Evolutionary conservation across 2,113 vertebrate species (phyloP), one percentile per base, ranked within the genome.

Genomic region (Cricetomys ansorgei): DNA sequence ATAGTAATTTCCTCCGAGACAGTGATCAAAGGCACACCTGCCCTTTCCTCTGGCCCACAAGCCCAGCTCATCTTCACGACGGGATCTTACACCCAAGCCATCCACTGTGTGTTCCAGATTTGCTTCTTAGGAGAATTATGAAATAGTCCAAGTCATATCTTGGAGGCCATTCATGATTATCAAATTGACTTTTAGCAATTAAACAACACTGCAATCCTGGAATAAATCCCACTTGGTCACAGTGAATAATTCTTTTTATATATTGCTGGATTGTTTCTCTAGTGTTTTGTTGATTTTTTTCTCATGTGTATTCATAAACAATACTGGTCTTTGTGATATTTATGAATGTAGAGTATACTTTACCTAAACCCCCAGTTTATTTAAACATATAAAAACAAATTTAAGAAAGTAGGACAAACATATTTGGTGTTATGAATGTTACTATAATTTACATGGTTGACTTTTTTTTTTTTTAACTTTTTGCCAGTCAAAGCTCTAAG

Each of bases 391-490:
- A 69, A 72, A 92, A 95, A 65, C 4, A 89, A 90, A 90, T 40
- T 92, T 23, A 45, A 48, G 59, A 45, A 89, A 73, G 53, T 48
- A 89, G 43, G 31, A 45, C 43, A 77, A 15, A 59, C 34, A 69
- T 88, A 59, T 96, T 97, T 94, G 81, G 17, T 75, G 57, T 73
- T 91, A 23, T 95, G 43, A 93, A 55, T 86, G 94, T 92, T 86
- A 79, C 70, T 89, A 53, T 34, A 59, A 95, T 45, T 94, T 83
- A 85, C 89, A 92, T 94, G 23, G 48, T 83, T 80, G 16, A 77
- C 11, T 69, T 64, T 62, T 48, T 87, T 50, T 72, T 94, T 40
- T 65, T 59, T 81, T 81, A 25, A 50, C 15, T 67, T 87, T 67
- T 95, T 94, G 23, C 40, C 50, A 77, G 10, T 79, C 43, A 88